Conservation (phyloP, 2,113 vertebrate species). For the Hippocampus comes region DNA sequence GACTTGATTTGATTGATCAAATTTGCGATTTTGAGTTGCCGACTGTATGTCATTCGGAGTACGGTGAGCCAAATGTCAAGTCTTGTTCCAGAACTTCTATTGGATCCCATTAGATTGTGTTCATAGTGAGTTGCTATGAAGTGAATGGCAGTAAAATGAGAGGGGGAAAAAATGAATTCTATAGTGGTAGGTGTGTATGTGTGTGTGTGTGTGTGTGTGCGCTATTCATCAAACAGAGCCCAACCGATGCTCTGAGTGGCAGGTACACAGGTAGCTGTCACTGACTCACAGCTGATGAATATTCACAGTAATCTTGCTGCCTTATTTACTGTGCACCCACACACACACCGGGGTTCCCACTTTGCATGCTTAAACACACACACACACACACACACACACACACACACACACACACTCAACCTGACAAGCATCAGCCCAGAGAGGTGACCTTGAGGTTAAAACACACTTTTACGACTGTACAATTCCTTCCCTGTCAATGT, state of each 20-base stretch:
- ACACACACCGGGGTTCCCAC: conserved; percentile 4
- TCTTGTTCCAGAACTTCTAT: not conserved
- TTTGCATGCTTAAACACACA: not conserved
- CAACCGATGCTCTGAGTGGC: conserved; percentile 54
- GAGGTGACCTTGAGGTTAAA: conserved; percentile 56
- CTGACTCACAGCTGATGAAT: conserved; percentile 61
- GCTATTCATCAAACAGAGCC: conserved; percentile 23
- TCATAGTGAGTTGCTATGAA: not conserved
- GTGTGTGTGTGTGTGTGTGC: not conserved
- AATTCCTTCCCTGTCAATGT: conserved; percentile 17
- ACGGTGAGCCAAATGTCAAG: not conserved
- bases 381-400: not conserved
- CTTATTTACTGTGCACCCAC: conserved; percentile 39
- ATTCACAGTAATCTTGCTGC: conserved; percentile 54
- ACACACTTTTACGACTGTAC: conserved; percentile 9
- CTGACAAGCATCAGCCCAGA: conserved; percentile 16
- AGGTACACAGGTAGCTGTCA: conserved; percentile 61
- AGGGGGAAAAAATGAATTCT: conserved; percentile 1
- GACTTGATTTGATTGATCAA: too few relatives aligned
- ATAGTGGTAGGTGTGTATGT: conserved; percentile 2
- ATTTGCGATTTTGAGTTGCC: too few relatives aligned
- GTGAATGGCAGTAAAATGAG: not conserved
- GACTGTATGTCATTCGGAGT: too few relatives aligned
- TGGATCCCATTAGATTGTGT: not conserved
- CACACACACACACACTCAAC: conserved; percentile 5